Evolutionary conservation across 1,140 invertebrate genomes (phyloP).

Genomic region (Anastatus disparis): DNA sequence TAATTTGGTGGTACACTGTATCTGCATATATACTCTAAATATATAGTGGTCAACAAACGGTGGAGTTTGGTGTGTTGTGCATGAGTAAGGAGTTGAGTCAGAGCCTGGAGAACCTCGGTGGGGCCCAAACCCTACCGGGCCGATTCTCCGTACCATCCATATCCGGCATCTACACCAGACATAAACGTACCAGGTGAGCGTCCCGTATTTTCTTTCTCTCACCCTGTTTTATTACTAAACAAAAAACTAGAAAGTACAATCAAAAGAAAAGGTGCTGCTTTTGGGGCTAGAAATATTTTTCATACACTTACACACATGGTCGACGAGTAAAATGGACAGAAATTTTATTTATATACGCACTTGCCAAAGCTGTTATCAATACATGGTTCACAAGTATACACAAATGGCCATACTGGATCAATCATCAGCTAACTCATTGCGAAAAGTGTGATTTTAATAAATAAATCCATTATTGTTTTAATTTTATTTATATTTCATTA

Average conservation of each 20-base stretch:
- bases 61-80: conserved; percentile 69
- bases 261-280: conserved; percentile 44
- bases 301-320: no score
- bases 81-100: conserved; percentile 71
- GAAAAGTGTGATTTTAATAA: no score
- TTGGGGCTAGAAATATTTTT: background rate
- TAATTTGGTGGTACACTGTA: conserved; percentile 65
- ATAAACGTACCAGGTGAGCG: conserved; percentile 72
- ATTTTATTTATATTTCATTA: no score
- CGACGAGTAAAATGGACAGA: no score
- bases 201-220: no score
- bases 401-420: no score
- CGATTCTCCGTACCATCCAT: conserved; percentile 68
- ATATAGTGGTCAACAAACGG: conserved; percentile 67
- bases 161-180: conserved; percentile 70
- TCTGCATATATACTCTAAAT: conserved; percentile 63
- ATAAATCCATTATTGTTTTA: no score
- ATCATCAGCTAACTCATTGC: no score
- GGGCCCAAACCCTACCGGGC: conserved; percentile 68
- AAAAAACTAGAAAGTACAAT: conserved; percentile 42
- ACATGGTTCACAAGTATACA: no score
- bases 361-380: no score
- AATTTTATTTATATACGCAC: no score
- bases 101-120: conserved; percentile 70
- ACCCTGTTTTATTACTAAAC: no score